phyloP scores from a whole-genome alignment of 2,113 vertebrate genomes.

The Nansenia antarctica region DNA sequence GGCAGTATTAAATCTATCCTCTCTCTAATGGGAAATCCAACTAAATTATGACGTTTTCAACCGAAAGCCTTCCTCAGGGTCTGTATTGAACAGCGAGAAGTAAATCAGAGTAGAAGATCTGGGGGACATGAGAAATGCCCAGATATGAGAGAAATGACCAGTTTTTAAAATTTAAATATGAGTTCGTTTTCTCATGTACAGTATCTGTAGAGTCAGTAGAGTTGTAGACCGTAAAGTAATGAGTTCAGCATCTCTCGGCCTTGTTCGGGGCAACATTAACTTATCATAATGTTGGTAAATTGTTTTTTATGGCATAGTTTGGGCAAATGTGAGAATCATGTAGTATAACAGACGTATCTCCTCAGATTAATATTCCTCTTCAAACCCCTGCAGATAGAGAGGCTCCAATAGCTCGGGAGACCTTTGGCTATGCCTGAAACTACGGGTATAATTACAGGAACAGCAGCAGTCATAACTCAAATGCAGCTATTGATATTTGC shows the following conservation, averaged over 20 bases:
- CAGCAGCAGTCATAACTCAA: background rate
- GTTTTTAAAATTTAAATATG: slow-evolving; percentile 36
- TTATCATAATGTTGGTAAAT: slow-evolving; percentile 45
- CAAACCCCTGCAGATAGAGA: background rate
- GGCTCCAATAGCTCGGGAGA: background rate
- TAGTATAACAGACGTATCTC: slow-evolving; percentile 26
- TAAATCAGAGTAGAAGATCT: slow-evolving; percentile 40
- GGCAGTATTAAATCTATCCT: slow-evolving; percentile 61
- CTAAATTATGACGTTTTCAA: slow-evolving; percentile 58
- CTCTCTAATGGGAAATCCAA: slow-evolving; percentile 64
- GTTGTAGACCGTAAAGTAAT: slow-evolving; percentile 43
- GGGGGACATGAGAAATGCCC: slow-evolving; percentile 20
- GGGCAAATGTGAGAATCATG: slow-evolving; percentile 48
- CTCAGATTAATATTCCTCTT: background rate
- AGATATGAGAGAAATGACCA: slow-evolving; percentile 34
- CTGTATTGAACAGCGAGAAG: slow-evolving; percentile 25
- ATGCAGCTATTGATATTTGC: slow-evolving; percentile 4
- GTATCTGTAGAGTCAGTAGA: no score
- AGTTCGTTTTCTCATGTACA: slow-evolving; percentile 38
- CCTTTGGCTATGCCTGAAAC: background rate
- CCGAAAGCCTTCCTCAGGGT: slow-evolving; percentile 32
- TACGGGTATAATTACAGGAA: background rate
- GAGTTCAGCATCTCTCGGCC: slow-evolving; percentile 33
- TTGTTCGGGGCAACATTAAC: slow-evolving; percentile 27
- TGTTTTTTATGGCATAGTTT: slow-evolving; percentile 14